Percentiles rank a stretch among this genome's conserved stretches.
Evolutionary conservation across 2,888 invertebrate genomes (phyloP).

Genomic region (Stegophylla sp.): DNA sequence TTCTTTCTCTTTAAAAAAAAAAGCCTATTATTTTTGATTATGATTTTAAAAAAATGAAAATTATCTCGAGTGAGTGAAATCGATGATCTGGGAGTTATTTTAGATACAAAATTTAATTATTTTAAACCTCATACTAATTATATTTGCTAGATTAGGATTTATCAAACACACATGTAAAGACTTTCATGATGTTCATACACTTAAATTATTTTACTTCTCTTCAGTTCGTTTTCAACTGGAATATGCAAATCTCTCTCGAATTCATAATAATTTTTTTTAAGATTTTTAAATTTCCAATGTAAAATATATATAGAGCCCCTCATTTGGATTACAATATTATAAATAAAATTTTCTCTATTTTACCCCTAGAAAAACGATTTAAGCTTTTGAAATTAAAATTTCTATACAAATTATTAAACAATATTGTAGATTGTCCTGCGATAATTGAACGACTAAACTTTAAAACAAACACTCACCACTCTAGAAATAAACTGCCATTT

Average conservation of each 20-base stretch:
- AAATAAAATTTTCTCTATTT: background rate
- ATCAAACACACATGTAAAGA: constrained; percentile 7
- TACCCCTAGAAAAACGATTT: background rate
- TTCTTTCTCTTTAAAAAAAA: constrained; percentile 11
- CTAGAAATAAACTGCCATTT: background rate
- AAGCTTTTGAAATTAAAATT: too few species aligned
- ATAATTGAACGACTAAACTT: background rate
- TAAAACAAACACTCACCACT: background rate
- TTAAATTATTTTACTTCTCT: constrained; percentile 22
- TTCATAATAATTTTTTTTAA: background rate
- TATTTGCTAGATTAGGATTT: background rate
- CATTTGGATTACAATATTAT: background rate
- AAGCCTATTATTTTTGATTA: background rate
- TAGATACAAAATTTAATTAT: background rate
- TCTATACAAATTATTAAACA: background rate
- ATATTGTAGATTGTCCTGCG: background rate
- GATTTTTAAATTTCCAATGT: background rate
- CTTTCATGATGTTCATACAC: constrained; percentile 3
- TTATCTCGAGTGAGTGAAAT: background rate
- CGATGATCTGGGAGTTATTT: background rate
- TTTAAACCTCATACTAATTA: background rate
- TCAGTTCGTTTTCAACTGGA: constrained; percentile 4
- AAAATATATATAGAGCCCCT: background rate
- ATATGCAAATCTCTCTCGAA: constrained; percentile 1
- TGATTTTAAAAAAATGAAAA: background rate